Conservation (phyloP, 2,888 invertebrate genomes). For the Caenorhabditis sp. region DNA sequence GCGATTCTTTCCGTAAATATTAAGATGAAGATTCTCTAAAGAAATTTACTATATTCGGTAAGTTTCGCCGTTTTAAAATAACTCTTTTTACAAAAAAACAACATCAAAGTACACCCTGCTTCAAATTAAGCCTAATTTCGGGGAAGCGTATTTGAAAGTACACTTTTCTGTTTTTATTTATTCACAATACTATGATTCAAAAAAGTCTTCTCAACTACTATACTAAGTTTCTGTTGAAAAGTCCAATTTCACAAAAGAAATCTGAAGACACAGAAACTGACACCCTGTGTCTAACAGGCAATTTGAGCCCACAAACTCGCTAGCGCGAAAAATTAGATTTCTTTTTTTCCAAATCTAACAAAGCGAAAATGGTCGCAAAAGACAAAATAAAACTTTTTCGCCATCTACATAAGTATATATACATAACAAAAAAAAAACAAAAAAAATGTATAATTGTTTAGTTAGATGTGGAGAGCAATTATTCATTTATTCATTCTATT, state of each 20-base stretch:
- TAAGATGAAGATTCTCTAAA: too few species aligned
- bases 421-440: neutral
- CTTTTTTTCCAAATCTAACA: neutral
- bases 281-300: slow-evolving; percentile 1
- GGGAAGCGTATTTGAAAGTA: too few species aligned
- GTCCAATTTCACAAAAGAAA: neutral
- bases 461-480: neutral
- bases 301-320: slow-evolving; percentile 9
- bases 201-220: too few species aligned
- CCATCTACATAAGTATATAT: neutral
- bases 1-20: too few species aligned
- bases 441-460: neutral
- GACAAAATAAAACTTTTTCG: too few species aligned
- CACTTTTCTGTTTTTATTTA: neutral
- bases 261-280: neutral
- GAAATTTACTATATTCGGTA: too few species aligned
- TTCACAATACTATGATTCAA: too few species aligned
- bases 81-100: too few species aligned
- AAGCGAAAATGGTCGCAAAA: neutral
- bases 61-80: too few species aligned
- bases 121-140: too few species aligned
- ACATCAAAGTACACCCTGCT: too few species aligned
- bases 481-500: neutral
- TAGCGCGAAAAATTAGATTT: slow-evolving; percentile 37
- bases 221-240: neutral